Evolutionary conservation across 2,888 invertebrate species (phyloP).

Genomic region (Eurytoma californica): DNA sequence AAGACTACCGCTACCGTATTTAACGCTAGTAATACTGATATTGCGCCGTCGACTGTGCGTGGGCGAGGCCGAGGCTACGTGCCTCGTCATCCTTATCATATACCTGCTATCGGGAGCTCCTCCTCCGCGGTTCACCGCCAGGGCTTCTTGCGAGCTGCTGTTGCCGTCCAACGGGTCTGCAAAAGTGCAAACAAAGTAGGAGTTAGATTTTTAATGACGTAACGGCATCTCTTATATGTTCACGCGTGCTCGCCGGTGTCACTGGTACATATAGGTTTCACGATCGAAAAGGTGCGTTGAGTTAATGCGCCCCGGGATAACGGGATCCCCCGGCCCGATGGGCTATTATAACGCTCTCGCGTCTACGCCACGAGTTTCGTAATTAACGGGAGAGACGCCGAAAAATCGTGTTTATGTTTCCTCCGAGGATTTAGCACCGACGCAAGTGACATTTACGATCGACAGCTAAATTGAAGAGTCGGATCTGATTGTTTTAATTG

Average conservation of each 20-base stretch:
- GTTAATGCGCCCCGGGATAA: conserved; percentile 28
- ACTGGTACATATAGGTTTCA: background rate
- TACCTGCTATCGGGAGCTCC: conserved; percentile 70
- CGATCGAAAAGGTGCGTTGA: conserved; percentile 7
- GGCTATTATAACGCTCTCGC: conserved; percentile 10
- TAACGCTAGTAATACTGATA: conserved; percentile 56
- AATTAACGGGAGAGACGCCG: conserved; percentile 16
- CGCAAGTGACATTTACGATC: background rate
- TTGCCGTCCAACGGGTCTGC: conserved; percentile 60
- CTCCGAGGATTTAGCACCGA: background rate
- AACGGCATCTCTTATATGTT: conserved; percentile 34
- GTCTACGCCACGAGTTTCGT: conserved; percentile 16
- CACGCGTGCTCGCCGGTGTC: conserved; percentile 11
- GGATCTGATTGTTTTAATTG: conserved; percentile 18
- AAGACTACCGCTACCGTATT: conserved; percentile 37
- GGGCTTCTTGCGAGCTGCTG: conserved; percentile 50
- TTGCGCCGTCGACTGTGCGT: conserved; percentile 38
- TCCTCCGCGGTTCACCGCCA: conserved; percentile 57
- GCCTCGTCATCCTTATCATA: conserved; percentile 58
- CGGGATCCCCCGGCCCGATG: conserved; percentile 19
- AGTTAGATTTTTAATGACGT: conserved; percentile 50
- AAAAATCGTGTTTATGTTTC: conserved; percentile 2
- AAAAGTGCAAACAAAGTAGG: conserved; percentile 53
- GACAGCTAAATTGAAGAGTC: conserved; percentile 3
- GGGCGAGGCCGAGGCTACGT: conserved; percentile 41